These are phyloP conservation scores for Tinea trinotella DNA, from an alignment of 2,888 invertebrate genomes.

Conservation along the genomic window DNA sequence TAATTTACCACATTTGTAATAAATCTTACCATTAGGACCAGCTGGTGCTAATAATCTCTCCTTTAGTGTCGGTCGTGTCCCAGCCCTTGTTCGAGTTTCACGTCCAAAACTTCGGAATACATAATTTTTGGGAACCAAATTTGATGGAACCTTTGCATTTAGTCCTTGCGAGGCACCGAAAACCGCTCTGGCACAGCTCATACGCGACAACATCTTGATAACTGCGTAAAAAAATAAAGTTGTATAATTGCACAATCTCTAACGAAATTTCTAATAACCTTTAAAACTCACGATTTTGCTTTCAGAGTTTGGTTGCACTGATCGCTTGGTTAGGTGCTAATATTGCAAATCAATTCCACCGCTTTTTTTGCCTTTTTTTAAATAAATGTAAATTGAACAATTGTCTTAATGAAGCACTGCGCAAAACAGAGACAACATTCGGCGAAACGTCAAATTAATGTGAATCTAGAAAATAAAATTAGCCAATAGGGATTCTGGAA, in stretches of 20 bases:
- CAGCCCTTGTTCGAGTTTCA: slow-evolving; percentile 57
- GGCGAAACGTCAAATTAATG: too few relatives aligned
- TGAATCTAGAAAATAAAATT: too few relatives aligned
- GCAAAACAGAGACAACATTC: too few relatives aligned
- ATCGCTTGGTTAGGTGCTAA: too few relatives aligned
- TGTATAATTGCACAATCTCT: slow-evolving; percentile 2
- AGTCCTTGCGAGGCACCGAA: slow-evolving; percentile 46
- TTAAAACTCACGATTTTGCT: neutral
- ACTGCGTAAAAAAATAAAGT: slow-evolving; percentile 18
- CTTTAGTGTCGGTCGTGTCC: slow-evolving; percentile 73
- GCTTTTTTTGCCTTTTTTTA: too few relatives aligned
- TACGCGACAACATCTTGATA: slow-evolving; percentile 63
- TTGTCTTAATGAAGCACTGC: too few relatives aligned
- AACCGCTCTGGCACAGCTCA: slow-evolving; percentile 51
- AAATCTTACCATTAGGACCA: slow-evolving; percentile 77
- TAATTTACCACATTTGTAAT: neutral
- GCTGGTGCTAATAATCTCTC: slow-evolving; percentile 85
- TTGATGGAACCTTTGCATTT: slow-evolving; percentile 54
- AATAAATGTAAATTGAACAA: too few relatives aligned
- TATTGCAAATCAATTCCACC: too few relatives aligned
- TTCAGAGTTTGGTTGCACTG: too few relatives aligned
- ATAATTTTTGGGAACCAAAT: slow-evolving; percentile 58
- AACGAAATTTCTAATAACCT: neutral
- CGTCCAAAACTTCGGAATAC: slow-evolving; percentile 69
- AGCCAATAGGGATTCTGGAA: too few relatives aligned